phyloP scores from a whole-genome alignment of 2,888 invertebrate genomes.

The Cephus pulcher region DNA sequence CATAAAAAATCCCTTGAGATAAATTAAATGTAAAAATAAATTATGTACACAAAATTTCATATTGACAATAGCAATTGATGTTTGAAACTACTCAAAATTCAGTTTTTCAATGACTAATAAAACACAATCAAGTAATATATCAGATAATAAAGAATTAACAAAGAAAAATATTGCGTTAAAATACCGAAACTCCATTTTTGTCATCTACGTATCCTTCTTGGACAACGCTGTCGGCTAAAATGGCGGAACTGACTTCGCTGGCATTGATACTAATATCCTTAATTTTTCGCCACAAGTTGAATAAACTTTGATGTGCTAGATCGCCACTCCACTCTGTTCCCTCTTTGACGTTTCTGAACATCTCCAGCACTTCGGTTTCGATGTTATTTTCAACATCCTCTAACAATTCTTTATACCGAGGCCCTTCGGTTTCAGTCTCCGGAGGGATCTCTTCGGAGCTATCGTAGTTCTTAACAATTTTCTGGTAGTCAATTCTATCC shows the following conservation, averaged over 20 bases:
- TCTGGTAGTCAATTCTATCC: slow-evolving; percentile 27
- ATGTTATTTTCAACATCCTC: slow-evolving; percentile 16
- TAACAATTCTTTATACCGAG: slow-evolving; percentile 2
- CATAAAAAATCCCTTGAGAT: no score
- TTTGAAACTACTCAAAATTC: background rate
- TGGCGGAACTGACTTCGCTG: slow-evolving; percentile 6
- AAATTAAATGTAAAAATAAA: slow-evolving; percentile 11
- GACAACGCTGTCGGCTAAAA: slow-evolving; percentile 11
- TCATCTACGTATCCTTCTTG: slow-evolving; percentile 10
- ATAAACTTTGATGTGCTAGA: slow-evolving; percentile 26
- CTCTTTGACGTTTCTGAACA: slow-evolving; percentile 16
- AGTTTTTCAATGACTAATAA: no score
- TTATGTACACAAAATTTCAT: slow-evolving; percentile 6
- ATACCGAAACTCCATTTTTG: slow-evolving; percentile 15
- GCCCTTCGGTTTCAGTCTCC: slow-evolving; percentile 5
- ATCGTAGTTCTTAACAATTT: slow-evolving; percentile 20
- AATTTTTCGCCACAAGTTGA: slow-evolving; percentile 31
- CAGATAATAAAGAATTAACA: slow-evolving; percentile 7
- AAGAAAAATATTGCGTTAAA: slow-evolving; percentile 11
- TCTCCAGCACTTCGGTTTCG: slow-evolving; percentile 13
- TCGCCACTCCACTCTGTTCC: slow-evolving; percentile 25
- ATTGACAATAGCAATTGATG: slow-evolving; percentile 13
- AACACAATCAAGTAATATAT: no score
- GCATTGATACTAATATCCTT: slow-evolving; percentile 13
- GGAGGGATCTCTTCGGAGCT: slow-evolving; percentile 22